Evolutionary conservation across 2,797 vertebrate genomes (phyloP).

Genomic region (Podarcis siculus): DNA sequence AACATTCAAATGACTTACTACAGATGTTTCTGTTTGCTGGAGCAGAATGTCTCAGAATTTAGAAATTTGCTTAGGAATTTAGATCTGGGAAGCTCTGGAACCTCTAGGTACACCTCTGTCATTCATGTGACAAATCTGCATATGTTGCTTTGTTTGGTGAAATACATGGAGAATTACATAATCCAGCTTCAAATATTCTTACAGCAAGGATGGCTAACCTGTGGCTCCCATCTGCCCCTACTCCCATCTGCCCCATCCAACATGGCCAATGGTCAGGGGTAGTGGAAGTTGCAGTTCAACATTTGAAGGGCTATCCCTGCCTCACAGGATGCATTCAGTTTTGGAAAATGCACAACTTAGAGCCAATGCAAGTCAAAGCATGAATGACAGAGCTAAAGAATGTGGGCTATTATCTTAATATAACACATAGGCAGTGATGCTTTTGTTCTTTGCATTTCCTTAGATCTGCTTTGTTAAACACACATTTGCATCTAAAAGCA

Average conservation of each 20-base stretch:
- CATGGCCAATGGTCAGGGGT: too few species aligned
- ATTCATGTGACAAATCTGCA: slow-evolving; percentile 31
- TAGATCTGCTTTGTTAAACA: slow-evolving; percentile 22
- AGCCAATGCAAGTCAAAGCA: background rate
- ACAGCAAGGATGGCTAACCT: background rate
- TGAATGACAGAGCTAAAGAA: background rate
- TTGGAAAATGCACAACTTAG: background rate
- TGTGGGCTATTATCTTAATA: background rate
- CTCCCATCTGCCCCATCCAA: too few species aligned
- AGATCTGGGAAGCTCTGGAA: background rate
- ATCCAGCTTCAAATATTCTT: background rate
- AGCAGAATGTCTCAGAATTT: background rate
- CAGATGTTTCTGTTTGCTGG: background rate
- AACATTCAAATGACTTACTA: background rate
- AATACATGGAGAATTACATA: slow-evolving; percentile 6
- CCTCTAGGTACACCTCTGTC: background rate
- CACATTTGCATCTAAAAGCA: slow-evolving; percentile 10
- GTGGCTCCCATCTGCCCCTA: too few species aligned
- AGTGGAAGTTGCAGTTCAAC: too few species aligned
- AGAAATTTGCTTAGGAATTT: slow-evolving; percentile 7
- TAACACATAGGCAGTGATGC: background rate
- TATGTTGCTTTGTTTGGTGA: slow-evolving; percentile 38
- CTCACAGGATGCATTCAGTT: background rate
- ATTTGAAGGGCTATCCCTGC: too few species aligned
- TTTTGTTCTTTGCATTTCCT: slow-evolving; percentile 2